These are phyloP conservation scores for Nymphalis c-album DNA, from an alignment of 2,888 invertebrate species.

Conservation along the genomic window DNA sequence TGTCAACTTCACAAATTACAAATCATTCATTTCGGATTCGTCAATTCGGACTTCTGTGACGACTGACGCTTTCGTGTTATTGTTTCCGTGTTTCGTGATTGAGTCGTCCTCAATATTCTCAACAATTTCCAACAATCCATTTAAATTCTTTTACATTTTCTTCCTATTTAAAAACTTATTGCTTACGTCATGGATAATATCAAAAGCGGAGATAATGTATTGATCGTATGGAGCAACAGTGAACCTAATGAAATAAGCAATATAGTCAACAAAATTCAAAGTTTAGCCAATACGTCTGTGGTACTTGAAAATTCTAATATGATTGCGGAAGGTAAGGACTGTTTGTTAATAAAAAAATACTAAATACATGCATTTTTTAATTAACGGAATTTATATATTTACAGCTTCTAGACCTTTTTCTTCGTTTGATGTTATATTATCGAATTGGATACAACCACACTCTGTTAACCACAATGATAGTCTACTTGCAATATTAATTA, in stretches of 20 bases:
- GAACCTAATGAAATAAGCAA: conserved; percentile 74
- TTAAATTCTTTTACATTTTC: neutral
- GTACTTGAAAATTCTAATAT: conserved; percentile 83
- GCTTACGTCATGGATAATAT: conserved; percentile 57
- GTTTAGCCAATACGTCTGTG: conserved; percentile 71
- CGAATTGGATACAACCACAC: conserved; percentile 72
- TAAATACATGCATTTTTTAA: neutral
- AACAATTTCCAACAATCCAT: no score
- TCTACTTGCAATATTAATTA: conserved; percentile 80
- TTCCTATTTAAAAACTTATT: conserved; percentile 25
- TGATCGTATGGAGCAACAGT: conserved; percentile 82
- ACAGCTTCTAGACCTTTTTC: conserved; percentile 82
- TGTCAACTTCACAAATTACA: no score
- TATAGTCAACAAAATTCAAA: conserved; percentile 76
- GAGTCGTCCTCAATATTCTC: no score
- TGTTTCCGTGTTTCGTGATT: no score
- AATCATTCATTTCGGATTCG: no score
- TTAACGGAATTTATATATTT: conserved; percentile 33
- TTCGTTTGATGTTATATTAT: conserved; percentile 83
- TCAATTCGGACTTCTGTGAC: no score
- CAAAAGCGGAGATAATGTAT: conserved; percentile 68
- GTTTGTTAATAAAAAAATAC: neutral
- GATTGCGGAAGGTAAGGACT: conserved; percentile 80
- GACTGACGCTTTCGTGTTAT: no score
- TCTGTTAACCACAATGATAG: conserved; percentile 65